These are phyloP conservation scores for Anticlea derivata DNA, from an alignment of 2,888 invertebrate species.

Conservation along the genomic window DNA sequence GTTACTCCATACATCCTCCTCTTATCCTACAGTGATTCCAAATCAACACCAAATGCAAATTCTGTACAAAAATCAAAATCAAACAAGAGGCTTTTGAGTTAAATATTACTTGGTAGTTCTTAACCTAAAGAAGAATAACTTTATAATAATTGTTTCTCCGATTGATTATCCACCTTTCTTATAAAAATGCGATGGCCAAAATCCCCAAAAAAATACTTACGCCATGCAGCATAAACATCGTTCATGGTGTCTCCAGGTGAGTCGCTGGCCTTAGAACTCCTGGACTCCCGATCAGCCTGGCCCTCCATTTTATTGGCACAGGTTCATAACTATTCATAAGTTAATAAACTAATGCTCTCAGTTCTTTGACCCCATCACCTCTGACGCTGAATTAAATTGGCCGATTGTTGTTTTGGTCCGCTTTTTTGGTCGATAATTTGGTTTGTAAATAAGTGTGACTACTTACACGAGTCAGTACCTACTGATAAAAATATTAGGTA, in stretches of 20 bases:
- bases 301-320: conserved; percentile 56
- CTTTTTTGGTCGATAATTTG: conserved; percentile 4
- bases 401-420: conserved; percentile 17
- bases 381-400: not conserved
- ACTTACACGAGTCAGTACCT: not conserved
- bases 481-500: conserved; percentile 13
- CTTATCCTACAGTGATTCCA: too few species aligned
- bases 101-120: too few species aligned
- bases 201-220: conserved; percentile 69
- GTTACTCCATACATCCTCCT: too few species aligned
- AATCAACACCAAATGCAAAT: too few species aligned
- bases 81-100: too few species aligned
- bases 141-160: too few species aligned
- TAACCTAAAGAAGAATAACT: too few species aligned
- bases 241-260: conserved; percentile 85
- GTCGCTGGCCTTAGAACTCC: conserved; percentile 72
- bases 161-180: too few species aligned
- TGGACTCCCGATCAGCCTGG: conserved; percentile 60
- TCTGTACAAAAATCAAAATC: too few species aligned
- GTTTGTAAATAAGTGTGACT: conserved; percentile 1
- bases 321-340: not conserved
- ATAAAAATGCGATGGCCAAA: too few species aligned
- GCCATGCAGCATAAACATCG: conserved; percentile 86
- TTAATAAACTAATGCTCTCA: not conserved
- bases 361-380: not conserved